Base-by-base conservation (phyloP, 1,140 invertebrate genomes). In the Panonychus citri region DNA sequence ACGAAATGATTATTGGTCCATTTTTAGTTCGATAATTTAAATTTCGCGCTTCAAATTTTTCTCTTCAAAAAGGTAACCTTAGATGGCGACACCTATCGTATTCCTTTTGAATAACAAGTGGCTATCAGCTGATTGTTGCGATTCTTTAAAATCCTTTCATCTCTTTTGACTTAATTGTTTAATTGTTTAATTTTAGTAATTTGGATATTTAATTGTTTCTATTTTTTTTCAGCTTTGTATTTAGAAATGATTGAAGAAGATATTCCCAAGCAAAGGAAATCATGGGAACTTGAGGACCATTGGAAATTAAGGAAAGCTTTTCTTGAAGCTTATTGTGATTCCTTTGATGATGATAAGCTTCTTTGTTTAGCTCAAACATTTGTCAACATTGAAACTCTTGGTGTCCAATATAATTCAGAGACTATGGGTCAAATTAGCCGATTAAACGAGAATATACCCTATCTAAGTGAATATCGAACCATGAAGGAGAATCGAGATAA, bases 321-420 rank as follows among this genome's bases (percentile, higher is more conserved):
- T 66, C 75, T 89, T 63, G 61, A 77, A 46, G 67, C 73, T 5
- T 81, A 87, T 68, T 77, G 80, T 63, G 70, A 78, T 19, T 76
- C 75, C 62, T 84, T 80, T 68, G 77, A 81, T 67, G 26, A 53
- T 26, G 78, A 85, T 48, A 73, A 79, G 60, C 69, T 89, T 12
- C 72, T 87, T 37, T 86, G 83, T 68, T 71, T 87, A 54, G 82
- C 83, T 15, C 78, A 82, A 70, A 81, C 82, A 13, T 86, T 85
- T 65, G 75, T 77, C 0, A 89, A 88, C 67, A 74, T 86, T 40
- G 83, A 86, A 67, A 76, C 85, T 54, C 71, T 88, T 63, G 83
- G 83, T 37, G 24, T 26, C 10, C 19, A 10, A 15, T 56, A 56
- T 26, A 26, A 13, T 39, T 12, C 13, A 21, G 28, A 37, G 7